Evolutionary conservation across 2,113 vertebrate species (phyloP).

Genomic region (Onychostoma macrolepis): DNA sequence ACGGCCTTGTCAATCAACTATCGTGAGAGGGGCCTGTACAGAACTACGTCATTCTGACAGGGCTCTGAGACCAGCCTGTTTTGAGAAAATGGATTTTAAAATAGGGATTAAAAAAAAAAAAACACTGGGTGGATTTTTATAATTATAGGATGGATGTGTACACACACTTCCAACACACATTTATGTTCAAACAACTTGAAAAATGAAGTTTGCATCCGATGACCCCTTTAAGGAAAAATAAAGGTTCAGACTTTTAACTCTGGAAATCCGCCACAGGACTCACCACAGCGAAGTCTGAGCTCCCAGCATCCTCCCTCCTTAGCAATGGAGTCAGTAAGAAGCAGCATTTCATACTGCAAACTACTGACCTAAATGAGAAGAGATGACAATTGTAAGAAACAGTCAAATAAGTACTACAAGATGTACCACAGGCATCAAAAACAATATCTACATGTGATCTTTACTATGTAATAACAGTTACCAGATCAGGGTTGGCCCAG

Average conservation of each 20-base stretch:
- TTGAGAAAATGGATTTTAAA: too few species aligned
- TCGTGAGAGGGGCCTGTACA: too few species aligned
- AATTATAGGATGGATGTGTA: too few species aligned
- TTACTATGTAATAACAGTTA: conserved; percentile 67
- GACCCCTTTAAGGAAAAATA: not conserved
- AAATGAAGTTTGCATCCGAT: too few species aligned
- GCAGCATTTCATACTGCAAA: conserved; percentile 96
- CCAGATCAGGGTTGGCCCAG: conserved; percentile 97
- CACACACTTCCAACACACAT: too few species aligned
- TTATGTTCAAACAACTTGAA: too few species aligned
- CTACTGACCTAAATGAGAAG: conserved; percentile 87
- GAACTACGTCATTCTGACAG: too few species aligned
- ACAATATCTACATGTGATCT: not conserved
- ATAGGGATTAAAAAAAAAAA: too few species aligned
- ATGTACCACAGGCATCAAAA: not conserved
- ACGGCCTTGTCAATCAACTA: too few species aligned
- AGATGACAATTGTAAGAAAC: conserved; percentile 6
- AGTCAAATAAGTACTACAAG: not conserved
- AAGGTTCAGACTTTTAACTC: not conserved
- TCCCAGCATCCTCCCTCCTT: conserved; percentile 99
- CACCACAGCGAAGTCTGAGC: conserved; percentile 92
- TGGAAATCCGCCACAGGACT: conserved; percentile 56
- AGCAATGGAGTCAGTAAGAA: conserved; percentile 96
- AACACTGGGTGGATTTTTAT: too few species aligned
- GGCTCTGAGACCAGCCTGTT: too few species aligned